A percentile compares a stretch with the other conserved stretches of the same genome.
phyloP scores from a whole-genome alignment of 2,888 invertebrate species.

The Ichneumon xanthorius region DNA sequence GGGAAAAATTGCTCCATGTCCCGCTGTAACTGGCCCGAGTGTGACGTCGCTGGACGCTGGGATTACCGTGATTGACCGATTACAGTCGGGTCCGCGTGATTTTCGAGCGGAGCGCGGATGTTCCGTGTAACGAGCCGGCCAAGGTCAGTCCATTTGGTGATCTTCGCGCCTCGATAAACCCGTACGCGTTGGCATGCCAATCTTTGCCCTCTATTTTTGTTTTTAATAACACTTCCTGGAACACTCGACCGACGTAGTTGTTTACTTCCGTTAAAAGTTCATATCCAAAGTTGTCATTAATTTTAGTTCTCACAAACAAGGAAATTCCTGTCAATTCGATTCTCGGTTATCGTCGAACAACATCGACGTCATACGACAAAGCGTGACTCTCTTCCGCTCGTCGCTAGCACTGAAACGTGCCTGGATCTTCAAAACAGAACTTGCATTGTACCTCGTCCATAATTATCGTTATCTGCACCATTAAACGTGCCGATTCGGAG shows the following conservation, averaged over 20 bases:
- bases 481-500: too few relatives aligned
- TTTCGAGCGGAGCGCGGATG: constrained; percentile 51
- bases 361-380: not conserved
- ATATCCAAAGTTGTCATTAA: too few relatives aligned
- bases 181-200: not conserved
- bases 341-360: not conserved
- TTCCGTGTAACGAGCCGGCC: constrained; percentile 38
- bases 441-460: not conserved
- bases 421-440: not conserved
- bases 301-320: too few relatives aligned
- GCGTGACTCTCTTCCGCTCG: not conserved
- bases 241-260: not conserved
- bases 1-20: constrained; percentile 78
- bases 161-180: constrained; percentile 21
- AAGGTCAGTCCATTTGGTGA: constrained; percentile 63
- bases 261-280: not conserved
- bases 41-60: constrained; percentile 76
- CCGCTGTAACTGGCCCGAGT: constrained; percentile 69
- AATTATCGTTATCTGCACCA: not conserved
- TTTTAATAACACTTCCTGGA: not conserved
- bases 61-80: constrained; percentile 80
- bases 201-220: not conserved
- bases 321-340: not conserved
- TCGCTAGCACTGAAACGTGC: not conserved
- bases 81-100: constrained; percentile 70